phyloP scores from a whole-genome alignment of 2,113 vertebrate genomes.

The Caranx ignobilis region DNA sequence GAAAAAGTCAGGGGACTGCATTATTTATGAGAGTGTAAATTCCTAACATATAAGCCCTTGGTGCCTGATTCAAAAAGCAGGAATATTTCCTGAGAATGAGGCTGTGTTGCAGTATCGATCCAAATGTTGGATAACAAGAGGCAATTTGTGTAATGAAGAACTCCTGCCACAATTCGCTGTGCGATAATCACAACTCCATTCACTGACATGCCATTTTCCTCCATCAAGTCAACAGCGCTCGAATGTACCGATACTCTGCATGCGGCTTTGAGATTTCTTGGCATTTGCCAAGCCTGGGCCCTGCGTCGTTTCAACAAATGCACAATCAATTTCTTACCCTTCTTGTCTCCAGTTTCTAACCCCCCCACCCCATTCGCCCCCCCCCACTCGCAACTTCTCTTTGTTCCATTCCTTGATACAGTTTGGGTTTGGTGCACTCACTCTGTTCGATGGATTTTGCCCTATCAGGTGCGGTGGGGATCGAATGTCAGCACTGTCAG shows the following conservation, averaged over 20 bases:
- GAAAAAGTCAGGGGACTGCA: constrained; percentile 9
- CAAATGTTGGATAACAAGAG: constrained; percentile 40
- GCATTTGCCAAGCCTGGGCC: constrained; percentile 60
- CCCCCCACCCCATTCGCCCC: neutral
- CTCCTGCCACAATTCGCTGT: constrained; percentile 21
- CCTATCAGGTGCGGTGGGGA: constrained; percentile 70
- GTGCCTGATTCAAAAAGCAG: constrained; percentile 19
- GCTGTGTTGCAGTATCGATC: constrained; percentile 55
- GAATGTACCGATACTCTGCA: constrained; percentile 24
- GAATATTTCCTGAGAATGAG: constrained; percentile 39
- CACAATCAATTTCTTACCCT: constrained; percentile 69
- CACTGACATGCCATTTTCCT: constrained; percentile 55
- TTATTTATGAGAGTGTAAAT: constrained; percentile 50
- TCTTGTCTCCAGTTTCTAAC: constrained; percentile 60
- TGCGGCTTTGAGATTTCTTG: constrained; percentile 56
- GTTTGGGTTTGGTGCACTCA: constrained; percentile 41
- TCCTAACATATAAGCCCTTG: constrained; percentile 9
- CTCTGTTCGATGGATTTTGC: constrained; percentile 54
- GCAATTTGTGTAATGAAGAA: constrained; percentile 66
- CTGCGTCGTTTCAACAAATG: constrained; percentile 63
- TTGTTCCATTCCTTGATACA: constrained; percentile 42
- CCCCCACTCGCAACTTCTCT: constrained; percentile 15
- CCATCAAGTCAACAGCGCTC: constrained; percentile 39
- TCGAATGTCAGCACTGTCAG: constrained; percentile 74
- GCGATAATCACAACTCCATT: constrained; percentile 47